phyloP scores from a whole-genome alignment of 2,113 vertebrate species.

The Pleuronectes platessa region DNA sequence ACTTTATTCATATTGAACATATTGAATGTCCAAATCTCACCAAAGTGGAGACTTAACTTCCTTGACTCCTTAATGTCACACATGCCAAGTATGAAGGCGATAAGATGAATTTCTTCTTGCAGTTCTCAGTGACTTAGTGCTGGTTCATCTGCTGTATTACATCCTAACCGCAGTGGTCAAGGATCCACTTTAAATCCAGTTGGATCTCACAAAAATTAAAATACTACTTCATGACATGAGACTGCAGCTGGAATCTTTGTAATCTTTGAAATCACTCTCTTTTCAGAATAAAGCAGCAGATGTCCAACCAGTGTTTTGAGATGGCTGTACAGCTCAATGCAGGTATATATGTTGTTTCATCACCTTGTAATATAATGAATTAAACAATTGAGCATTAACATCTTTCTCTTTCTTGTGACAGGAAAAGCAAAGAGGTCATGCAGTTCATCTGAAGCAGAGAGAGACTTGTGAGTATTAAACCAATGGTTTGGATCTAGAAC shows the following conservation, averaged over 20 bases:
- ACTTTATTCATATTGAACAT: too few species aligned
- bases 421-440: conserved; percentile 67
- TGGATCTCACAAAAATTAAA: background rate
- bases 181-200: background rate
- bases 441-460: conserved; percentile 68
- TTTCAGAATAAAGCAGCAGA: conserved; percentile 80
- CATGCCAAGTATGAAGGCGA: too few species aligned
- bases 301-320: conserved; percentile 84
- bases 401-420: conserved; percentile 31
- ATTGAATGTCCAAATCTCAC: too few species aligned
- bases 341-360: conserved; percentile 61
- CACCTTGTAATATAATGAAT: background rate
- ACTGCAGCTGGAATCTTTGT: background rate
- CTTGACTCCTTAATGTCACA: too few species aligned
- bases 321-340: conserved; percentile 76
- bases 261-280: background rate
- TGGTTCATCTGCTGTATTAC: background rate
- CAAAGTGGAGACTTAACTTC: too few species aligned
- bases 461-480: conserved; percentile 73
- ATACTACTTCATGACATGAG: background rate
- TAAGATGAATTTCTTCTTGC: background rate
- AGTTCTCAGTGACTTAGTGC: background rate
- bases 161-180: background rate
- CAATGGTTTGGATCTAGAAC: background rate
- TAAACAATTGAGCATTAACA: background rate